phyloP scores from a whole-genome alignment of 2,113 vertebrate genomes.

The Pholis gunnellus region DNA sequence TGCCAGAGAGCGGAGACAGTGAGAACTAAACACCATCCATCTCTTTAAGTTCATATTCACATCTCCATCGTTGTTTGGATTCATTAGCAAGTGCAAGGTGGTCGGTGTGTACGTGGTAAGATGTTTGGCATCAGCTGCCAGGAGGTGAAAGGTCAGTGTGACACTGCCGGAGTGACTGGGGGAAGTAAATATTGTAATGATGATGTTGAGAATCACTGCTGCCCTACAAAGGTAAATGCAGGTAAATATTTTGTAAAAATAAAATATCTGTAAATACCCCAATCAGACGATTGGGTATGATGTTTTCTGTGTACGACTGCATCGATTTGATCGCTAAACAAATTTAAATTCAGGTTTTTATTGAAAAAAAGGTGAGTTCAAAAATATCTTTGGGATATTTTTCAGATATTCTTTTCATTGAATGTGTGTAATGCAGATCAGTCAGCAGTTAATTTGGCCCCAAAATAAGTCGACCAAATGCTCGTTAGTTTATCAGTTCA shows the following conservation, averaged over 20 bases:
- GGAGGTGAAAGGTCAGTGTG: slow-evolving; percentile 19
- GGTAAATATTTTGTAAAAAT: slow-evolving; percentile 25
- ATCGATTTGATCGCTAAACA: slow-evolving; percentile 7
- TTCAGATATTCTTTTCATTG: neutral
- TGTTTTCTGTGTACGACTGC: slow-evolving; percentile 8
- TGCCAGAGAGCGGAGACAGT: slow-evolving; percentile 70
- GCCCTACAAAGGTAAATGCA: slow-evolving; percentile 59
- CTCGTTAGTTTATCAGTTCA: neutral
- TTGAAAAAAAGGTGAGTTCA: neutral
- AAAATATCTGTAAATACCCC: neutral
- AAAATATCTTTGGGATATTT: slow-evolving; percentile 14
- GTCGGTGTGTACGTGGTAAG: slow-evolving; percentile 39
- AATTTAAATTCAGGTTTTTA: neutral
- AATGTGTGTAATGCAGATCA: slow-evolving; percentile 1
- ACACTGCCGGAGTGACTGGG: slow-evolving; percentile 16
- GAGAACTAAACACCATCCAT: slow-evolving; percentile 51
- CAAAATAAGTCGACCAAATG: neutral
- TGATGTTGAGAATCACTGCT: slow-evolving; percentile 49
- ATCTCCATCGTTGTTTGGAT: slow-evolving; percentile 29
- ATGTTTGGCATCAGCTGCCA: neutral
- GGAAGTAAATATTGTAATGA: slow-evolving; percentile 25
- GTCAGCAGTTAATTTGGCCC: neutral
- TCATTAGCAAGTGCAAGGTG: slow-evolving; percentile 26
- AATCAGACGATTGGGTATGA: neutral
- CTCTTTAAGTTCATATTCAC: slow-evolving; percentile 41